Evolutionary conservation across 2,113 vertebrate species (phyloP).

Genomic region (Nyctibius bracteatus): DNA sequence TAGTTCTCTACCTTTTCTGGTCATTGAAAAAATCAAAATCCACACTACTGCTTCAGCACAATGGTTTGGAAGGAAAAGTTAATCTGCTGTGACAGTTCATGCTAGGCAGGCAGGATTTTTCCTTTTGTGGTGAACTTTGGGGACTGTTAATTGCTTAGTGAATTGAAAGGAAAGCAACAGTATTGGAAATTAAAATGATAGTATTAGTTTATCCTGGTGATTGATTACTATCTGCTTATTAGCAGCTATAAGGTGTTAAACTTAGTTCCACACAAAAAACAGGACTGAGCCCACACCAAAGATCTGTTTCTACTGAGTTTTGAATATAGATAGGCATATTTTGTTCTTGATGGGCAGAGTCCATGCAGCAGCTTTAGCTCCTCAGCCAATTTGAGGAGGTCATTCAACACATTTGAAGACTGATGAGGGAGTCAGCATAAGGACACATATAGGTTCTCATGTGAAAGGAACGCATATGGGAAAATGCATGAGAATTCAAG

Average conservation of each 20-base stretch:
- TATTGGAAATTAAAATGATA: neutral
- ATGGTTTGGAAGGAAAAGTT: neutral
- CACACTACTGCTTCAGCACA: neutral
- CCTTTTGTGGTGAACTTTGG: neutral
- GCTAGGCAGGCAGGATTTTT: neutral
- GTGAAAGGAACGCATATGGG: neutral
- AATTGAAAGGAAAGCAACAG: neutral
- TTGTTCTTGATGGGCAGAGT: neutral
- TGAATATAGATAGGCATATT: neutral
- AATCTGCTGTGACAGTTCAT: neutral
- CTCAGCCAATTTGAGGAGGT: neutral
- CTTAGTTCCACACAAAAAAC: neutral
- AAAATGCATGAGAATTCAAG: neutral
- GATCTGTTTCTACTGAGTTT: neutral
- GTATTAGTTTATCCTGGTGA: neutral
- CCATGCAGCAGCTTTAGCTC: neutral
- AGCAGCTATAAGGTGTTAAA: neutral
- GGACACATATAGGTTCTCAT: neutral
- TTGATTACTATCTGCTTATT: neutral
- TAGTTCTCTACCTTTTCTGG: neutral
- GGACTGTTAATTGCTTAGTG: neutral
- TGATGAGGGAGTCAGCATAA: neutral
- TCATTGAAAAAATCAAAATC: neutral
- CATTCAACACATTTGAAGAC: neutral
- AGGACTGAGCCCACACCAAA: neutral